A percentile compares a stretch with the other conserved stretches of the same genome.
These are phyloP conservation scores for Epizoanthus illoricatus DNA, from an alignment of 92 coral and sea anemone genomes.

Conservation along the genomic window DNA sequence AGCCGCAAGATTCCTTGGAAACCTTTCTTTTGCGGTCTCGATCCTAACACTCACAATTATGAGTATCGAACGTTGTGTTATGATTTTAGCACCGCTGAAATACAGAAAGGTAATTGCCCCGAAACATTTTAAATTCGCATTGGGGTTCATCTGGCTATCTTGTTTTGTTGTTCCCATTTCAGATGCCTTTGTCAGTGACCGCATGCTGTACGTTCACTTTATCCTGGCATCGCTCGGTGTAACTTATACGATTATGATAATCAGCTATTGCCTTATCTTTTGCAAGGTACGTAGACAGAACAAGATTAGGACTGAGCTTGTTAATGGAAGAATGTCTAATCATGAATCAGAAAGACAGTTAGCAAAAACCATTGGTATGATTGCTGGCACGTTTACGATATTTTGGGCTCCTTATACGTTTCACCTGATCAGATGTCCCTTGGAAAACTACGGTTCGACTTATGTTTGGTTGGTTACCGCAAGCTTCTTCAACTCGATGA, in stretches of 20 bases:
- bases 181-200: neutral
- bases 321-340: neutral
- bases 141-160: neutral
- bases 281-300: slow-evolving; percentile 18
- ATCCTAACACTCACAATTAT: neutral
- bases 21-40: slow-evolving; percentile 7
- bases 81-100: slow-evolving; percentile 24
- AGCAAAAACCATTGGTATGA: neutral
- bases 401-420: slow-evolving; percentile 22
- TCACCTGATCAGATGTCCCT: neutral
- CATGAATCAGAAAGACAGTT: neutral
- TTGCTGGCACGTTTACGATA: slow-evolving; percentile 3
- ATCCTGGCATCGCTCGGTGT: neutral
- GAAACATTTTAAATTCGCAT: neutral
- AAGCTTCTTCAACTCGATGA: slow-evolving; percentile 5
- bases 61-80: slow-evolving; percentile 22
- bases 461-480: slow-evolving; percentile 10
- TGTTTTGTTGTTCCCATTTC: slow-evolving; percentile 5
- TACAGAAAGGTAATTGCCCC: neutral
- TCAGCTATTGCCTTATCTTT: slow-evolving; percentile 11
- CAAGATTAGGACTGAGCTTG: neutral
- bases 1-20: neutral
- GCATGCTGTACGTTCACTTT: neutral
- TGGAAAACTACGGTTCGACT: neutral
- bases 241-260: neutral